Base-by-base conservation (phyloP, 1,140 invertebrate species). In the Stenopsyche tienmushanensis region DNA sequence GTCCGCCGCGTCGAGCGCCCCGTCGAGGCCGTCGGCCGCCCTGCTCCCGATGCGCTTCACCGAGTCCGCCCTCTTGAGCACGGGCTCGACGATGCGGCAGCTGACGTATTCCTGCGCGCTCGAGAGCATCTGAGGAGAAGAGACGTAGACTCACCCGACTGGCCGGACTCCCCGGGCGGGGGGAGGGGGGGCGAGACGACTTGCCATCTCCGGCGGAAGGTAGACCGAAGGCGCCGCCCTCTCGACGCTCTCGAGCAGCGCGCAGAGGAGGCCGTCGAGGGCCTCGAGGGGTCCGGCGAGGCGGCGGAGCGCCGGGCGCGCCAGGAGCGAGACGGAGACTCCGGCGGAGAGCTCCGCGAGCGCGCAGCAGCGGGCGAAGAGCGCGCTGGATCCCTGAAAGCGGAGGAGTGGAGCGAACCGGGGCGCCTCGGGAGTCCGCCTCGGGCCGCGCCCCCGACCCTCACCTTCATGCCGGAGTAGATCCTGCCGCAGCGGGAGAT, bases 211-310 rank as follows among this genome's bases (percentile, higher is more conserved):
- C 1, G 90, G 90, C 3, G 88, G 87, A 60, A 91, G 76, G 76
- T 90, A 84, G 47, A 92, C 85, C 0, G 86, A 83, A 0, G 90
- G 90, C n/a, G 91, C 84, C 66, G 84, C 83, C 70, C 90, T 83
- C 72, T 91, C 90, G 0, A 92, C 85, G 5, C 90, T 83, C 72
- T 92, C 89, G 44, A 93, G 83, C 21, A 88, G 88, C 73, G 86
- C 88, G 74, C 89, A 92, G 26, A 92, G 82, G 18, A 90, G 79
- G 45, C 82, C 82, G 75, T 93, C 90, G 10, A 92, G 81, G n/a
- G 85, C 85, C 3, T 81, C 80, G 1, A 92, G 83, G 0, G 90
- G 89, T 0, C 82, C 80, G 73, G 90, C 85, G 18, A 92, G 78
- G 2, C 86, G 75, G 41, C 83, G 80, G 3, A 90, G 84, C 0